Evolutionary conservation across 2,888 invertebrate genomes (phyloP), one percentile per base, ranked within the genome.

Genomic region (Andrena marginata): DNA sequence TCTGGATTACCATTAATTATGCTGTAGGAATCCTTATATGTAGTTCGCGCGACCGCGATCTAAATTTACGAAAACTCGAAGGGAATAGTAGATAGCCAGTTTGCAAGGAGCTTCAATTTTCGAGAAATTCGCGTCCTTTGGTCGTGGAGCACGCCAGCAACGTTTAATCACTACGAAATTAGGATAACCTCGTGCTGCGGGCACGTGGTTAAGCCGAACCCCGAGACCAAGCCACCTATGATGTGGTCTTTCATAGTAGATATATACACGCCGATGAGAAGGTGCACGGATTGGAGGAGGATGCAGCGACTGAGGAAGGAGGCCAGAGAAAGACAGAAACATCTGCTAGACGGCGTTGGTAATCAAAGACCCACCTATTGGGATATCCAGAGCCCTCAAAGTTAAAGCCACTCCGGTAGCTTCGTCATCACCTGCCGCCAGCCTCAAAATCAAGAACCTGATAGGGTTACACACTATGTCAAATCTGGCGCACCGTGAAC

Each of bases 221-320:
- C 74, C 83, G 73, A 59, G 71, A 77, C 71, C 81, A 51, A 72
- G 76, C 85, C 80, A 87, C 75, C 87, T 90, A 80, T 90, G 89
- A 87, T 90, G 89, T 87, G 89, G 89, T 85, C 80, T 87, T 78
- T 85, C 83, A 84, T 86, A 86, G 85, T 84, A 75, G 77, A 56
- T 79, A 31, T 42, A 42, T 70, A 75, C 71, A 78, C 29, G 51
- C 48, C 49, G n/a, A 20, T 51, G 8, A 8, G 42, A 42, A 16
- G 42, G 42, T 5, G 16, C 42, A 42, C 42, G 67, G 51, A 20
- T n/a, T 51, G 20, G 1, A 73, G 67, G 65, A 80, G 70, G 84
- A 84, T 48, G 77, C 54, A 62, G 29, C 67, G 2, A 2, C 8
- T 20, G n/a, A 10, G 48, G 56, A 51, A 79, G 76, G 71, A 64